phyloP scores from a whole-genome alignment of 2,113 vertebrate genomes.

The Xyrauchen texanus region DNA sequence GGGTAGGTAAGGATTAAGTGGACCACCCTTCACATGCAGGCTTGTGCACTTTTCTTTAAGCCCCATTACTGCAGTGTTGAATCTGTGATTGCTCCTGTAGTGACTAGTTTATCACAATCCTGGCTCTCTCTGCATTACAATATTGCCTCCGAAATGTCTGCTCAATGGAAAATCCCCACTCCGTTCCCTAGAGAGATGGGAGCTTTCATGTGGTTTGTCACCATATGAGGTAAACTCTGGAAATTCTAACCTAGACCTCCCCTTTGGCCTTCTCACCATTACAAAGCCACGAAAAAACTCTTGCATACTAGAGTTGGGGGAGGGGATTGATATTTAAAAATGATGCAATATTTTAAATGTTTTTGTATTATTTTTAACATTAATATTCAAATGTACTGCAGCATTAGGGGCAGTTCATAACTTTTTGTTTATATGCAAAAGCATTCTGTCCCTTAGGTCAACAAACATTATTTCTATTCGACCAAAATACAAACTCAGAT shows the following conservation, averaged over 20 bases:
- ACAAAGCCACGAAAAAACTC: not conserved
- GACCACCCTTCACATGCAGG: constrained; percentile 34
- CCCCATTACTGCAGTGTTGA: constrained; percentile 1
- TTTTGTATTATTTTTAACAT: too few species aligned
- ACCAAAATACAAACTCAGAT: too few species aligned
- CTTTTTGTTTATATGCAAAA: too few species aligned
- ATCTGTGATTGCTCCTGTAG: not conserved
- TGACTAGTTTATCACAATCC: not conserved
- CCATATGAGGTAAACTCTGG: not conserved
- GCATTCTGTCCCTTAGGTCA: too few species aligned
- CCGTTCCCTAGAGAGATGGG: not conserved
- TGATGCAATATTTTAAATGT: too few species aligned
- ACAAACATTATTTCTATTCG: too few species aligned
- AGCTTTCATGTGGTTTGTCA: constrained; percentile 29
- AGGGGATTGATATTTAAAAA: too few species aligned
- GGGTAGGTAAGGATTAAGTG: constrained; percentile 16
- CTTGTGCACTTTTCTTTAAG: constrained; percentile 11
- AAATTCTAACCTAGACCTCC: constrained; percentile 17
- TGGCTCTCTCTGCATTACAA: not conserved
- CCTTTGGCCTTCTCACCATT: not conserved
- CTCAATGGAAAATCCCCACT: not conserved
- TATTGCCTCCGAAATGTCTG: not conserved
- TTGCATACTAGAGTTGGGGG: too few species aligned
- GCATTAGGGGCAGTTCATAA: too few species aligned
- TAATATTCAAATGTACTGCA: too few species aligned